Percentiles rank a stretch among this genome's conserved stretches.
These are phyloP conservation scores for Anhinga rufa DNA, from an alignment of 2,113 vertebrate species.

Conservation along the genomic window DNA sequence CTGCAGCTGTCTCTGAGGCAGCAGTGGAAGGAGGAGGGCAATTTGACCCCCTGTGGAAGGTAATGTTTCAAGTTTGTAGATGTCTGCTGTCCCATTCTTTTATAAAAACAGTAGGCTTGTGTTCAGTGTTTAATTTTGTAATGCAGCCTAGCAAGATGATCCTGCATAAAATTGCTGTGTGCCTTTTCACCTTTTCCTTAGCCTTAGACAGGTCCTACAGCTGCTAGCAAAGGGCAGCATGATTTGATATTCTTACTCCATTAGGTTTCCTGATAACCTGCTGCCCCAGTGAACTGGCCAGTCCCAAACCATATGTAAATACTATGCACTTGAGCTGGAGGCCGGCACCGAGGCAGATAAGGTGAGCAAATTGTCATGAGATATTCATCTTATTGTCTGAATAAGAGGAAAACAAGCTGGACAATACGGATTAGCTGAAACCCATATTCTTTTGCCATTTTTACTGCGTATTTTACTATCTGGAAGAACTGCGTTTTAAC, in stretches of 20 bases:
- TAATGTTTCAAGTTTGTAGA: fast-evolving
- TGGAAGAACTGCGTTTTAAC: not conserved
- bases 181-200: not conserved
- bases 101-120: not conserved
- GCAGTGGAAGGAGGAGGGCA: fast-evolving
- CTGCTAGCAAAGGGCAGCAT: not conserved
- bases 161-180: not conserved
- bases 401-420: not conserved
- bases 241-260: not conserved
- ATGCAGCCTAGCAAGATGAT: too few relatives aligned
- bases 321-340: not conserved
- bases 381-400: not conserved
- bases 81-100: too few relatives aligned
- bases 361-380: not conserved
- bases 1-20: not conserved
- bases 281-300: not conserved
- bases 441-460: fast-evolving
- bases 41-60: fast-evolving
- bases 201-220: not conserved
- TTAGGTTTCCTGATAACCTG: not conserved
- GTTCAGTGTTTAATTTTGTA: not conserved
- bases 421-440: not conserved
- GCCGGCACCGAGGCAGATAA: not conserved
- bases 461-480: not conserved
- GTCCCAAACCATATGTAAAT: not conserved